Base-by-base conservation (phyloP, 1,140 invertebrate species). In the Drosophila ercepeae region DNA sequence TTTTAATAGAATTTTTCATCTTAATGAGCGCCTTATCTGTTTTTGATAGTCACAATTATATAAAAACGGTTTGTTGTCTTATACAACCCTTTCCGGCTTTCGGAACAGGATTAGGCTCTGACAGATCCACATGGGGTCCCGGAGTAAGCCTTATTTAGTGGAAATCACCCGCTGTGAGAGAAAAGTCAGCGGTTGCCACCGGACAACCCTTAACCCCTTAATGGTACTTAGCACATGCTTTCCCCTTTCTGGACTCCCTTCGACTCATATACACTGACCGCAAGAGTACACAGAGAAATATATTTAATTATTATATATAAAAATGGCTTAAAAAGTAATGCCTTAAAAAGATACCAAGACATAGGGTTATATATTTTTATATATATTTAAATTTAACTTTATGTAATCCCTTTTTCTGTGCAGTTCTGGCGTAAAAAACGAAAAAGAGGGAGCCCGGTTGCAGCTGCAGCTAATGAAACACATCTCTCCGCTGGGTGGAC, bases 381-480 rank as follows among this genome's bases (percentile, higher is more conserved):
- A n/a, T n/a, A n/a, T n/a, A n/a, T n/a, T n/a, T n/a, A n/a, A n/a
- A n/a, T n/a, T n/a, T n/a, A n/a, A n/a, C n/a, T n/a, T n/a, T n/a
- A n/a, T n/a, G n/a, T n/a, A n/a, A n/a, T n/a, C n/a, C n/a, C n/a
- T n/a, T 32, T 32, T 32, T 32, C 5, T 14, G 3, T 6, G 4
- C 36, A 16, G 36, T 32, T 0, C 9, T 32, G 29, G 29, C 9
- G 11, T 13, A 7, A 39, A 16, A 39, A 39, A 39, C 16, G 5
- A 14, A 70, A 14, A 34, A 29, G 34, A 58, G 7, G 16, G 21
- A 27, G 7, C 27, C 14, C 16, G 27, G 39, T 13, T 60, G 45
- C 70, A 63, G 68, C 34, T 51, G 70, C 68, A 72, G 69, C 68
- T 73, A 73, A 73, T 73, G 69, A 73, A 73, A 73, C 67, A 60